Evolutionary conservation across 1,140 invertebrate species (phyloP), one percentile per base, ranked within the genome.

Genomic region (Bombus balteatus): DNA sequence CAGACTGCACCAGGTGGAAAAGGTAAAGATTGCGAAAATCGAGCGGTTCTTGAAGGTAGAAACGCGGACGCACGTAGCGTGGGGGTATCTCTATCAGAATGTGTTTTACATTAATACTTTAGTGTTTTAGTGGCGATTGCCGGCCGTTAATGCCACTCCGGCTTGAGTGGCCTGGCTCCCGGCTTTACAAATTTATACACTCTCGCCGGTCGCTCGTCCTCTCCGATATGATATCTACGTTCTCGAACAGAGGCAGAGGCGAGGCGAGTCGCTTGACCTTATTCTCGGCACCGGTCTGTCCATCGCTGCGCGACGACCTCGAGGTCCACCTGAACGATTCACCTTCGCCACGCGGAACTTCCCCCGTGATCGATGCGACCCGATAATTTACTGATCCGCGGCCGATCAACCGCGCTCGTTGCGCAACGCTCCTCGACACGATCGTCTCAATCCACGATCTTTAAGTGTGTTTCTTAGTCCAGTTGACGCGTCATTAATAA

Each of bases 41-140:
- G 12, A 39, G 18, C 18, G 6, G 9, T 81, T 53, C 72, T 47
- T 8, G 15, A 75, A 43, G 47, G 66, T 15, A 73, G 72, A 22
- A 13, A 39, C 25, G 70, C 68, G 68, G 37, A 25, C 68, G 37
- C 74, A 74, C 80, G 43, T 77, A 79, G 83, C 87, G 86, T 90
- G 88, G 90, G 91, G 92, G 93, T 95, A 95, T 95, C 94, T 95
- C 92, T 95, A 95, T 95, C 93, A 93, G 93, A 94, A 94, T 95
- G 93, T 95, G 94, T 94, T 94, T 94, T 94, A 95, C 94, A 95
- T 95, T 95, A 95, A 95, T 95, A 94, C 94, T 92, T 94, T 92
- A 94, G 94, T 94, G 92, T 94, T 94, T 94, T 93, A 94, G 93
- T 93, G 92, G 94, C 92, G 92, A 94, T 94, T 93, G 93, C 92